Evolutionary conservation across 1,140 invertebrate species (phyloP).

Genomic region (Lucilia sericata): DNA sequence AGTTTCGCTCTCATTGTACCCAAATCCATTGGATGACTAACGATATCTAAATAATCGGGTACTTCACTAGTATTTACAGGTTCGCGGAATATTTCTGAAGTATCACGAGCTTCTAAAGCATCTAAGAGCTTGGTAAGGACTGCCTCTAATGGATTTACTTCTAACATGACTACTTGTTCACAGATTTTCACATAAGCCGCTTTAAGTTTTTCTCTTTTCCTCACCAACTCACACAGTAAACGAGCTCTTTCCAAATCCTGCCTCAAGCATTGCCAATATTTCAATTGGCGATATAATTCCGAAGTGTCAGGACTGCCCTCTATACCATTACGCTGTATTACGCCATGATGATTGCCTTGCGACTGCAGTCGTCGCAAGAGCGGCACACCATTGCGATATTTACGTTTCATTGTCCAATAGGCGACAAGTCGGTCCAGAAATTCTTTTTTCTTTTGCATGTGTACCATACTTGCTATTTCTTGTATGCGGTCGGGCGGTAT

Average conservation of each 20-base stretch:
- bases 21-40: conserved; percentile 95
- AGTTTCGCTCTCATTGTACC: conserved; percentile 90
- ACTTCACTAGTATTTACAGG: conserved; percentile 93
- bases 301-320: conserved; percentile 72
- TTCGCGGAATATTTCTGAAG: conserved; percentile 90
- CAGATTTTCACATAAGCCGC: conserved; percentile 86
- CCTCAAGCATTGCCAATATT: conserved; percentile 94
- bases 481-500: conserved; percentile 90
- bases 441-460: conserved; percentile 81
- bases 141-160: conserved; percentile 85
- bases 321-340: conserved; percentile 68
- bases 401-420: conserved; percentile 96
- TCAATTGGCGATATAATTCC: conserved; percentile 87
- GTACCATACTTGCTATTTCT: conserved; percentile 82
- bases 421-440: conserved; percentile 90
- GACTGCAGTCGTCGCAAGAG: conserved; percentile 88
- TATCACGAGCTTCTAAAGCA: conserved; percentile 83
- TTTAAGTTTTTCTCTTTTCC: conserved; percentile 96
- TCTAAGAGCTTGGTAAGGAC: conserved; percentile 82
- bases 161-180: conserved; percentile 83
- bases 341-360: conserved; percentile 70
- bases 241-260: conserved; percentile 95
- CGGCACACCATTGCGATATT: conserved; percentile 95
- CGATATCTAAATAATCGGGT: conserved; percentile 92
- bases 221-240: conserved; percentile 91